These are phyloP conservation scores for Uria aalge DNA, from an alignment of 2,113 vertebrate species.

Conservation along the genomic window DNA sequence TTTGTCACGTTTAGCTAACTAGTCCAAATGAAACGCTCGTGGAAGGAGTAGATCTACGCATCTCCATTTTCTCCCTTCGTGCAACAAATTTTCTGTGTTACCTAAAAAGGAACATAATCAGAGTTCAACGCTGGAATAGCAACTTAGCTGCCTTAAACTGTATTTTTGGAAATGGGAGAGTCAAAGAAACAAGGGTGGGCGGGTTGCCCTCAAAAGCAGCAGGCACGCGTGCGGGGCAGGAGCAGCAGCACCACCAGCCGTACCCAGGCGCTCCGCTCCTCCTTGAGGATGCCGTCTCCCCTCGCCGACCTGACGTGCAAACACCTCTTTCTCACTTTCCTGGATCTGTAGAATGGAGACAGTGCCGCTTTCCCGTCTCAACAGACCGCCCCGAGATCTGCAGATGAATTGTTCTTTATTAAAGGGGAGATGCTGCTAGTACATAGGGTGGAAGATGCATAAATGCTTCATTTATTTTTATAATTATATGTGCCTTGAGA, in stretches of 20 bases:
- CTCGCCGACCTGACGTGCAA: rapidly evolving
- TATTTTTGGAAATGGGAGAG: background rate
- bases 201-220: background rate
- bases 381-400: background rate
- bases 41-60: background rate
- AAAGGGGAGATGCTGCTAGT: background rate
- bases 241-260: background rate
- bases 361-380: background rate
- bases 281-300: background rate
- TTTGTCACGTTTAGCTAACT: background rate
- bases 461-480: background rate
- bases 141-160: background rate
- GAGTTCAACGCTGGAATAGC: background rate
- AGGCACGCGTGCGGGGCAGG: rapidly evolving
- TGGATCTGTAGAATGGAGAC: background rate
- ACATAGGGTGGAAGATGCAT: background rate
- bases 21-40: background rate
- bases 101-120: background rate
- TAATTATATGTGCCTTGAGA: background rate
- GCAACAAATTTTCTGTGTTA: background rate
- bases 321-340: background rate
- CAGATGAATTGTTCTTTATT: background rate
- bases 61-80: background rate
- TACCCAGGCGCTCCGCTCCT: rapidly evolving
- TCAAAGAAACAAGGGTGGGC: background rate